Evolutionary conservation across 2,888 invertebrate species (phyloP).

Genomic region (Plutella xylostella): DNA sequence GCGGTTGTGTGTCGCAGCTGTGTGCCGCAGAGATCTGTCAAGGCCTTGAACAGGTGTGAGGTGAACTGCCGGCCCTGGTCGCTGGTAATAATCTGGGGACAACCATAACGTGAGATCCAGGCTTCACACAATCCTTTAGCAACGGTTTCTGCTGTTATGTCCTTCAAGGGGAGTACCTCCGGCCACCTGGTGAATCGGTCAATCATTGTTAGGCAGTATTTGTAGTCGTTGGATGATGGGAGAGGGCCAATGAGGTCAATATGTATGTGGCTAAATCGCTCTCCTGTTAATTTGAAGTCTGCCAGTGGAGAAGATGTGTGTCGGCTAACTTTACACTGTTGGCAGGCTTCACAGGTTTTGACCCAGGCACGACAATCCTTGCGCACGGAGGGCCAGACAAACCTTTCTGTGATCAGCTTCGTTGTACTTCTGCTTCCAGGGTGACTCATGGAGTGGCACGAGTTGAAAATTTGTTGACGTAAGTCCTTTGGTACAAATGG

Average conservation of each 20-base stretch:
- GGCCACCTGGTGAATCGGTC: slow-evolving; percentile 29
- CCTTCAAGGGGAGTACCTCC: slow-evolving; percentile 16
- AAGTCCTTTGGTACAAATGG: slow-evolving; percentile 8
- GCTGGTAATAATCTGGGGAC: slow-evolving; percentile 1
- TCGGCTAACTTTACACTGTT: background rate
- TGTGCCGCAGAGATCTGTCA: slow-evolving; percentile 15
- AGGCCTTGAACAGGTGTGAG: slow-evolving; percentile 16
- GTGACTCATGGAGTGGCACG: slow-evolving; percentile 15
- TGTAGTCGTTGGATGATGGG: slow-evolving; percentile 8
- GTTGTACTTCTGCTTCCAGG: background rate
- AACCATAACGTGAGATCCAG: slow-evolving; percentile 11
- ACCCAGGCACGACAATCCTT: background rate
- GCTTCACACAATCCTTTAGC: background rate
- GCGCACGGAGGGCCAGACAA: slow-evolving; percentile 3
- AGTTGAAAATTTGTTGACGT: slow-evolving; percentile 20
- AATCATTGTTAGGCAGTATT: slow-evolving; percentile 27
- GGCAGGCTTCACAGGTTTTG: background rate
- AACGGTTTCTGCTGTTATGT: background rate
- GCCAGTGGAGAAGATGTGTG: background rate
- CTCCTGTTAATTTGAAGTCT: background rate
- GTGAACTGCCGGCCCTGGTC: slow-evolving; percentile 27
- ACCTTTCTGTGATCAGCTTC: background rate
- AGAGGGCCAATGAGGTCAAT: slow-evolving; percentile 4
- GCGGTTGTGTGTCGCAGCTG: slow-evolving; percentile 18
- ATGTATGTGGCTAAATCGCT: background rate